Evolutionary conservation across 2,113 vertebrate genomes (phyloP), one percentile per base, ranked within the genome.

Genomic region (Elephas maximus): DNA sequence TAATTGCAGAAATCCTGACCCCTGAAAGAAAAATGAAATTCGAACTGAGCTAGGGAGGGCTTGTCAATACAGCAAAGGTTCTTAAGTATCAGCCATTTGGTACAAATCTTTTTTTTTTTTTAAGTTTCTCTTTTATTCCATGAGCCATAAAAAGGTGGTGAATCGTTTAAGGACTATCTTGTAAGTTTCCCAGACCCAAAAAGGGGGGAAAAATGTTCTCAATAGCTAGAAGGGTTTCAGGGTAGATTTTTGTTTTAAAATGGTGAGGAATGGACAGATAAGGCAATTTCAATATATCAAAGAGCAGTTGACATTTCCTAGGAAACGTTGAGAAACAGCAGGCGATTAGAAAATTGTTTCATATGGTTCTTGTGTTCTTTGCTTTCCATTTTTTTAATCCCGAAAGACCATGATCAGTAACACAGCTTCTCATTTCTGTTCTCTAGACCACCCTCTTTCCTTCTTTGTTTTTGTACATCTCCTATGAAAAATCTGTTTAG

Each of bases 1-100:
- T 98, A 96, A 98, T 97, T 98, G 97, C 24, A 97, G 2, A 98
- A 98, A 98, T 96, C 95, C 67, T 96, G 96, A 97, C 87, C 95
- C 78, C 57, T 97, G 95, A 94, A 98, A 95, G 82, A 92, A 97
- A 97, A 98, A 57, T 90, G 95, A 97, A 91, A 98, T 88, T 98
- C 86, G 97, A 90, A 97, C 89, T 94, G 97, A 98, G 92, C 92
- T 33, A 51, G 85, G 18, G 77, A 97, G 83, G 88, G 88, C n/a
- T 71, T 48, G 94, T 98, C 96, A 96, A 94, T 73, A 85, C 60
- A 57, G 83, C 93, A 92, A 93, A 94, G 79, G 37, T 98, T 98
- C 85, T 97, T 98, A 97, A 97, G 90, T 93, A 96, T 96, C 10
- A 1, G 95, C 48, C 48, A 95, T 97, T 98, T 74, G 73, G 93